Percentiles rank a stretch among this genome's conserved stretches.
Conservation (phyloP, 1,140 invertebrate genomes). For the Zaprionus africanus region DNA sequence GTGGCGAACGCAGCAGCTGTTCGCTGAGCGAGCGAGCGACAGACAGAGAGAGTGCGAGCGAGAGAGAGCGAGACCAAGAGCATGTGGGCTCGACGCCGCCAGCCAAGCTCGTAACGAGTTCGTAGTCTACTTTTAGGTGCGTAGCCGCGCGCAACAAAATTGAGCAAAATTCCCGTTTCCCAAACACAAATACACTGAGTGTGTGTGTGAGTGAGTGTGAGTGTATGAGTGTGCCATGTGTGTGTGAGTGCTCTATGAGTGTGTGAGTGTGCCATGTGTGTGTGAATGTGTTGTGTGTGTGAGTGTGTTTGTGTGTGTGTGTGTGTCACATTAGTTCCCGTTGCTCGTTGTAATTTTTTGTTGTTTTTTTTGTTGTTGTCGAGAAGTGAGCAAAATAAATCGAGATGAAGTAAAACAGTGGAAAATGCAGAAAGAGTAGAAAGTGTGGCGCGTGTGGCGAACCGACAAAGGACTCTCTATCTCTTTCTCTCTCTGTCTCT, state of each 20-base stretch:
- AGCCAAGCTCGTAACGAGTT: conserved; percentile 47
- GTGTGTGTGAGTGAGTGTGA: background rate
- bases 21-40: background rate
- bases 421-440: conserved; percentile 4
- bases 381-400: conserved; percentile 6
- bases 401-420: conserved; percentile 4
- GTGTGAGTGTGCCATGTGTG: background rate
- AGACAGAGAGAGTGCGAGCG: background rate
- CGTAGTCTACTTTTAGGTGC: conserved; percentile 84
- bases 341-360: background rate
- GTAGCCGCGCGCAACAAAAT: conserved; percentile 70
- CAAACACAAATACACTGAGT: conserved; percentile 2
- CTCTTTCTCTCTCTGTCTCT: background rate
- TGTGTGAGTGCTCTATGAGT: background rate
- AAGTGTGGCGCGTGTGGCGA: background rate
- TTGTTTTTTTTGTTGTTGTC: conserved; percentile 7
- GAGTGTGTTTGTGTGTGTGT: background rate
- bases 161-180: background rate
- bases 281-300: background rate
- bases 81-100: conserved; percentile 32
- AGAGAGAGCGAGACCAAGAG: conserved; percentile 12
- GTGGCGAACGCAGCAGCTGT: background rate
- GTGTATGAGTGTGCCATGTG: background rate
- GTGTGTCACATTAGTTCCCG: background rate
- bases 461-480: background rate